Evolutionary conservation across 2,797 vertebrate species (phyloP), one percentile per base, ranked within the genome.

Genomic region (Peromyscus melanophrys): DNA sequence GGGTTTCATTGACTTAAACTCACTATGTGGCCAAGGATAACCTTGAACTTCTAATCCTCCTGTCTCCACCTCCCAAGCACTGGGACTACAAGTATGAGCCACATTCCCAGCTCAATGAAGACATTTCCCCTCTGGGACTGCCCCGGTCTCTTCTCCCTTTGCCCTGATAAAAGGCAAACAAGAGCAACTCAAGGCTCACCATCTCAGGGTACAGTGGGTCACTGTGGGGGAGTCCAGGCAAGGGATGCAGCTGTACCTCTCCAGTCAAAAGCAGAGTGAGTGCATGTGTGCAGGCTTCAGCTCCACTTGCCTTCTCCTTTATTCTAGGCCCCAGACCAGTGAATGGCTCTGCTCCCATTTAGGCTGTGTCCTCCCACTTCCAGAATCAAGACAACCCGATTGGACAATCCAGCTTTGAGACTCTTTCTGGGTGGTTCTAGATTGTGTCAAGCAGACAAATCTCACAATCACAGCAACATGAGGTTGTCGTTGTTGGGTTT

Each of bases 281-380:
- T 3, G n/a, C 27, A 1, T 2, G 17, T 1, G 0, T 49, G 3
- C 4, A 10, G 52, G 12, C 12, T n/a, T 16, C 63, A 4, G 19
- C 46, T 27, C 31, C 1, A 46, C 31, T 25, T 14, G 19, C 46
- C 1, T 52, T n/a, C 46, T 65, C 40, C 43, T 85, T 19, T 25
- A 16, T n/a, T 52, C 83, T 25, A 2, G 34, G 83, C 46, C 21
- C 63, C 59, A 46, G 65, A 63, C 59, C 14, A 83, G 65, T 2
- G 21, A 49, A n/a, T 21, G 3, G 29, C 29, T 8, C 63, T n/a
- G 31, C 19, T 31, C 63, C 14, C 43, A 67, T 67, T 14, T 31
- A 49, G 83, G 21, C 12, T 31, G 3, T 31, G 25, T 13, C 80
- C 31, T 43, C 63, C 43, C 63, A 85, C 27, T 67, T 67, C 19